Percentiles rank a stretch among this genome's conserved stretches.
Evolutionary conservation across 2,888 invertebrate species (phyloP).

Genomic region (Sarcophaga variegata): DNA sequence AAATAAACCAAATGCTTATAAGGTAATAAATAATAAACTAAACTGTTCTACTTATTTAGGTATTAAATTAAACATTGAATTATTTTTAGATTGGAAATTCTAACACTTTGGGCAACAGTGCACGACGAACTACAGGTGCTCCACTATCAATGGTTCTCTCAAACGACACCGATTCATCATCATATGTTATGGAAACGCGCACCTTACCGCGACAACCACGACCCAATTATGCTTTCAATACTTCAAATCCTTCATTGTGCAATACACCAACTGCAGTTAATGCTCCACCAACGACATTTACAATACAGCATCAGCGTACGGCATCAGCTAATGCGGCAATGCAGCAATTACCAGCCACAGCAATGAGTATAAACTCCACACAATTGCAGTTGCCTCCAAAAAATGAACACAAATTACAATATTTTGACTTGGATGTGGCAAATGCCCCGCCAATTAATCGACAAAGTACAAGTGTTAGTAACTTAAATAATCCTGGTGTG

Average conservation of each 20-base stretch:
- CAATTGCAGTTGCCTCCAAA: constrained; percentile 70
- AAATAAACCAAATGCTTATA: constrained; percentile 84
- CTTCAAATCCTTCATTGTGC: constrained; percentile 62
- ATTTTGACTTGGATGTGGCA: constrained; percentile 90
- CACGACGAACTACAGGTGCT: constrained; percentile 77
- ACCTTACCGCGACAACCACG: constrained; percentile 80
- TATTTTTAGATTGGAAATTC: constrained; percentile 69
- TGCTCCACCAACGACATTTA: constrained; percentile 51
- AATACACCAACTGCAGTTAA: constrained; percentile 50
- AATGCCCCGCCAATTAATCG: constrained; percentile 82
- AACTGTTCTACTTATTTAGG: not conserved
- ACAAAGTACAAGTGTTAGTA: constrained; percentile 77
- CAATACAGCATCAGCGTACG: constrained; percentile 77
- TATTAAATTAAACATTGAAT: not conserved
- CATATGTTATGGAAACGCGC: constrained; percentile 77
- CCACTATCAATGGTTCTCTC: constrained; percentile 78
- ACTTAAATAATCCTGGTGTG: constrained; percentile 75
- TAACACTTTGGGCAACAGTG: constrained; percentile 75
- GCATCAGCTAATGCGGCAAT: constrained; percentile 76
- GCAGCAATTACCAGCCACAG: constrained; percentile 63
- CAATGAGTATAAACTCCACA: constrained; percentile 26
- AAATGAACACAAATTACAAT: constrained; percentile 85
- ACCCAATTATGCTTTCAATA: constrained; percentile 65
- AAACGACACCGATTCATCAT: constrained; percentile 72
- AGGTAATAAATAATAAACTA: constrained; percentile 76